These are phyloP conservation scores for Capitulum mitella DNA, from an alignment of 2,888 invertebrate species.

Conservation along the genomic window DNA sequence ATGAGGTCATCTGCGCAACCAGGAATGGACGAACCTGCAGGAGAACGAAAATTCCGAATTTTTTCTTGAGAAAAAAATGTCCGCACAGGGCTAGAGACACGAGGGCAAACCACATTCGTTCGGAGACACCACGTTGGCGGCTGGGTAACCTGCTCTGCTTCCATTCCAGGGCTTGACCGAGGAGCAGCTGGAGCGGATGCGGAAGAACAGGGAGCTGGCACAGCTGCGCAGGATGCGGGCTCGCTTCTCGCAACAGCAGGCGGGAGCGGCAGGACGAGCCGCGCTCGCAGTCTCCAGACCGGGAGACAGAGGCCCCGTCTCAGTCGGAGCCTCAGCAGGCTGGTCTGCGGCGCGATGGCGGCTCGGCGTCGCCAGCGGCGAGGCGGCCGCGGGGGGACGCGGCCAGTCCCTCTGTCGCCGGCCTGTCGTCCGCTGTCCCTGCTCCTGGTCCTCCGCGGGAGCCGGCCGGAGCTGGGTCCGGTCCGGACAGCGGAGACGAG, in stretches of 20 bases:
- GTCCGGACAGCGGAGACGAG: too few relatives aligned
- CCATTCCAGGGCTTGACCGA: not conserved
- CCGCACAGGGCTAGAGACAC: not conserved
- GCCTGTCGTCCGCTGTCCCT: too few relatives aligned
- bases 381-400: not conserved
- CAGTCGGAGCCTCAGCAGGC: not conserved
- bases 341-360: not conserved
- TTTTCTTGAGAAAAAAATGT: not conserved
- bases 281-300: not conserved
- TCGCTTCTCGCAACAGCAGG: not conserved
- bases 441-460: too few relatives aligned
- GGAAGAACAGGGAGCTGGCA: slow-evolving; percentile 1
- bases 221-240: slow-evolving; percentile 23
- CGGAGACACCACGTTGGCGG: not conserved
- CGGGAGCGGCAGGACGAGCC: not conserved
- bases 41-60: not conserved
- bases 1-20: not conserved
- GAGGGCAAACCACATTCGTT: not conserved
- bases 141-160: not conserved
- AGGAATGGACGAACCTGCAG: not conserved
- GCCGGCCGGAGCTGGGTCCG: too few relatives aligned
- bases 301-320: not conserved
- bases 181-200: slow-evolving; percentile 12
- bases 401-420: not conserved
- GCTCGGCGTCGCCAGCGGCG: not conserved